phyloP scores from a whole-genome alignment of 2,797 vertebrate species.

The Pangasius macronema region DNA sequence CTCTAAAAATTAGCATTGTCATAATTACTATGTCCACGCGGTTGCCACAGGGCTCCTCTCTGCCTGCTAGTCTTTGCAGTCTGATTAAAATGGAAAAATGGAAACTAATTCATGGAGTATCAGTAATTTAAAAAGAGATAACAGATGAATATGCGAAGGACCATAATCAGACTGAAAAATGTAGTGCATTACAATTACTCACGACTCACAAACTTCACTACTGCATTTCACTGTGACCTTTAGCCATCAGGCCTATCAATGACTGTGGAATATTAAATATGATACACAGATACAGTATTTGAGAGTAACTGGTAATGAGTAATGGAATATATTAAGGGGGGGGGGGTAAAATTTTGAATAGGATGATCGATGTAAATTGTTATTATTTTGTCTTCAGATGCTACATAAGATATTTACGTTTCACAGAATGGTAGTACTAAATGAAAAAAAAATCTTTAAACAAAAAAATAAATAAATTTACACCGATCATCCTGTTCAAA shows the following conservation, averaged over 20 bases:
- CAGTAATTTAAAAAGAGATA: constrained; percentile 10
- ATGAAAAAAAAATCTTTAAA: no score
- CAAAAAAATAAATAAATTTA: no score
- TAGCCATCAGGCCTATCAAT: not conserved
- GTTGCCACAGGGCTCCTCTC: not conserved
- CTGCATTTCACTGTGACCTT: not conserved
- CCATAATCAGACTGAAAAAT: not conserved
- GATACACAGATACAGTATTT: not conserved
- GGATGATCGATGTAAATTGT: no score
- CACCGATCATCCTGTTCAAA: no score
- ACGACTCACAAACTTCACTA: not conserved
- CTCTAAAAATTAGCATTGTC: constrained; percentile 8
- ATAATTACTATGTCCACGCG: constrained; percentile 16
- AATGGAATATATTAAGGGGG: no score
- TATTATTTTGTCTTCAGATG: no score
- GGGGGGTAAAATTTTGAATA: no score
- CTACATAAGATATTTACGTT: no score
- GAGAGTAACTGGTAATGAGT: not conserved
- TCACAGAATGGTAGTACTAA: no score
- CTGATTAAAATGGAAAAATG: constrained; percentile 30
- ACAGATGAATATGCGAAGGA: constrained; percentile 2
- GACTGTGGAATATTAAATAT: not conserved
- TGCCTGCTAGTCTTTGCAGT: not conserved
- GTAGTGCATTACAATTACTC: not conserved
- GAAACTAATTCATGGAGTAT: constrained; percentile 6